These are phyloP conservation scores for Drosophila sechellia DNA, from an alignment of 1,140 invertebrate genomes.

Conservation along the genomic window DNA sequence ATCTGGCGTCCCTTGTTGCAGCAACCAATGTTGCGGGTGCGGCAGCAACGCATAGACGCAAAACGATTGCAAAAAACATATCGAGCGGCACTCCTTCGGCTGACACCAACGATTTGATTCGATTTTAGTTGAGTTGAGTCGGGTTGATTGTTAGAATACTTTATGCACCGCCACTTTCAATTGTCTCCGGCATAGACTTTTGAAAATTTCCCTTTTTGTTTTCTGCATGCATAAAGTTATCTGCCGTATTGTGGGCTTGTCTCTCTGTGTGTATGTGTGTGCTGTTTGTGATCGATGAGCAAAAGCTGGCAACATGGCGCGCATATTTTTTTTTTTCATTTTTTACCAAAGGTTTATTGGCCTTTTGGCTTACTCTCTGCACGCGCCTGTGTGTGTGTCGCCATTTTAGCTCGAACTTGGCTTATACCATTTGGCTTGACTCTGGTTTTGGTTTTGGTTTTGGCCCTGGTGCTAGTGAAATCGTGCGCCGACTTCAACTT, in stretches of 20 bases:
- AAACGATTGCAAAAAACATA: slow-evolving; percentile 32
- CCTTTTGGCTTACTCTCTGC: slow-evolving; percentile 70
- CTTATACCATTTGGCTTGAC: slow-evolving; percentile 28
- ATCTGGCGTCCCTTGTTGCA: neutral
- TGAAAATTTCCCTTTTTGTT: slow-evolving; percentile 70
- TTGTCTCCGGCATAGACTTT: slow-evolving; percentile 50
- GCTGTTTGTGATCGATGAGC: slow-evolving; percentile 68
- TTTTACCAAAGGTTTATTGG: slow-evolving; percentile 74
- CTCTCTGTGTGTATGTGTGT: slow-evolving; percentile 1
- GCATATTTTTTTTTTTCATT: slow-evolving; percentile 41
- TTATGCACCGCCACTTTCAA: slow-evolving; percentile 66
- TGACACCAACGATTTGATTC: slow-evolving; percentile 11
- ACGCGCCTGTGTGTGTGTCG: slow-evolving; percentile 51
- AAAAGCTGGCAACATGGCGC: slow-evolving; percentile 52
- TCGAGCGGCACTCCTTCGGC: slow-evolving; percentile 56
- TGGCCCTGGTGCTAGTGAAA: slow-evolving; percentile 72
- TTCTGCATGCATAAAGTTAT: slow-evolving; percentile 34
- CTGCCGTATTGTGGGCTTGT: slow-evolving; percentile 11
- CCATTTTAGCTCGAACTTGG: slow-evolving; percentile 67
- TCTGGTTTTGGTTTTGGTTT: slow-evolving; percentile 24
- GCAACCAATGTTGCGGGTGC: slow-evolving; percentile 51
- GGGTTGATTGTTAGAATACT: slow-evolving; percentile 63
- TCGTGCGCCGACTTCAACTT: slow-evolving; percentile 60
- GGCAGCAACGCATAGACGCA: slow-evolving; percentile 46
- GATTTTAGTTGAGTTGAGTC: slow-evolving; percentile 9